Base-by-base conservation (phyloP, 2,888 invertebrate species). In the Augochlorella aurata region DNA sequence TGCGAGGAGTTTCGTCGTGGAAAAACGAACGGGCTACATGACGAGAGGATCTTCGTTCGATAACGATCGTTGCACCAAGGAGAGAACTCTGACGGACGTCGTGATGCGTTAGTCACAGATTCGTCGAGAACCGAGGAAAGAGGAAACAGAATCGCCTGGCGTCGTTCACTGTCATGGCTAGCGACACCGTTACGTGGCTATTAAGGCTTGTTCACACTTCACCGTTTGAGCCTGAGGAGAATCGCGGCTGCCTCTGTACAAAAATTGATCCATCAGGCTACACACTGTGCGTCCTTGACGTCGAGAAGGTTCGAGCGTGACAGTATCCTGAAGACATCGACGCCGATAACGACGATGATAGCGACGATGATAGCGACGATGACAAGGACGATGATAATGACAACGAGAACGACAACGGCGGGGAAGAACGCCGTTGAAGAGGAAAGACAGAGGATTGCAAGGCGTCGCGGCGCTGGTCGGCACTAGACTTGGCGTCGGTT, bases 401-500 rank as follows among this genome's bases (percentile, higher is more conserved):
- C 74, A 58, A 79, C 63, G 74, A 71, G 65, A 29, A 68, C 71
- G 52, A 77, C 50, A 67, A 47, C 72, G 49, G 18, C 50, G 18
- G 5, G 16, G 38, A 29, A 66, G 14, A 72, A 77, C 69, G 67
- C 54, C 67, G 67, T 52, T 68, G 78, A 73, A 76, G 82, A 68
- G 66, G 68, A 77, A 76, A 77, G 79, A 87, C 75, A 83, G 81
- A 85, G 85, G 87, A 87, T 88, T 86, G 89, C 80, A 85, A 86
- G 88, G 87, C 88, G 90, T 89, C 88, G 87, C 89, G 90, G 88
- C 88, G 90, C 89, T 90, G 90, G 92, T 92, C 93, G 93, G 90
- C 90, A 91, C 92, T 91, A 91, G 91, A 92, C 92, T 92, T 92
- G 91, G 92, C 92, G 91, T 92, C 91, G 91, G 90, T 91, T 92